Evolutionary conservation across 2,888 invertebrate species (phyloP).

Genomic region (Schizotus pectinicornis): DNA sequence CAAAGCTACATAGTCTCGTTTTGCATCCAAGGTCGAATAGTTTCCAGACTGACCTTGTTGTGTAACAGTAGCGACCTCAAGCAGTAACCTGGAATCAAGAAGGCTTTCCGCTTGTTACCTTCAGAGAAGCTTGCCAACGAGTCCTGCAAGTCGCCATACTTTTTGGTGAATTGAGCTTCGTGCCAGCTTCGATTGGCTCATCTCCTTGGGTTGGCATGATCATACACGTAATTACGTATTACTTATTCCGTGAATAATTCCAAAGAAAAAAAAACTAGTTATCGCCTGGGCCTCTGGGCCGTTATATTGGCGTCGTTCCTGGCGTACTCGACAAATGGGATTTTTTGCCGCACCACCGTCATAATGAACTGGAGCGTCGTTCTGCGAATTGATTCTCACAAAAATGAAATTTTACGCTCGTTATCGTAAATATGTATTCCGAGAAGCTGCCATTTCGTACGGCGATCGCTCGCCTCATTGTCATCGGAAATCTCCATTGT

Average conservation of each 20-base stretch:
- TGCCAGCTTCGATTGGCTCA: neutral
- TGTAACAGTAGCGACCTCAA: too few relatives aligned
- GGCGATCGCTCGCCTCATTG: slow-evolving; percentile 11
- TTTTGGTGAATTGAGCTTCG: too few relatives aligned
- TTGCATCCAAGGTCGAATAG: too few relatives aligned
- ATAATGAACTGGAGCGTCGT: slow-evolving; percentile 15
- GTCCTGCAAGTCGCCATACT: too few relatives aligned
- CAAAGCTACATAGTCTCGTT: too few relatives aligned
- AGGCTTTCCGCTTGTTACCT: too few relatives aligned
- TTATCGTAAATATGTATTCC: slow-evolving; percentile 24
- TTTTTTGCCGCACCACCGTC: slow-evolving; percentile 5
- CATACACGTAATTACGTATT: neutral
- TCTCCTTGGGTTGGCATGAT: neutral
- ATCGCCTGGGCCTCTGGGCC: slow-evolving; percentile 9
- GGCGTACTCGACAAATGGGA: slow-evolving; percentile 15
- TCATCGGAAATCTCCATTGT: slow-evolving; percentile 24
- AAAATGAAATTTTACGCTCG: slow-evolving; percentile 27
- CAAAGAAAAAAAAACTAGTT: slow-evolving; percentile 25
- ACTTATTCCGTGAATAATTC: slow-evolving; percentile 14
- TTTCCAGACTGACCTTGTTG: too few relatives aligned
- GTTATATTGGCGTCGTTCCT: slow-evolving; percentile 8
- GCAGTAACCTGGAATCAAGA: too few relatives aligned
- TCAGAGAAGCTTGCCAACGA: too few relatives aligned
- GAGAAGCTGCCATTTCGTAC: slow-evolving; percentile 16
- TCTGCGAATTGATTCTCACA: slow-evolving; percentile 19